These are phyloP conservation scores for Spinibarbus caldwelli DNA, from an alignment of 2,797 vertebrate species.

Conservation along the genomic window DNA sequence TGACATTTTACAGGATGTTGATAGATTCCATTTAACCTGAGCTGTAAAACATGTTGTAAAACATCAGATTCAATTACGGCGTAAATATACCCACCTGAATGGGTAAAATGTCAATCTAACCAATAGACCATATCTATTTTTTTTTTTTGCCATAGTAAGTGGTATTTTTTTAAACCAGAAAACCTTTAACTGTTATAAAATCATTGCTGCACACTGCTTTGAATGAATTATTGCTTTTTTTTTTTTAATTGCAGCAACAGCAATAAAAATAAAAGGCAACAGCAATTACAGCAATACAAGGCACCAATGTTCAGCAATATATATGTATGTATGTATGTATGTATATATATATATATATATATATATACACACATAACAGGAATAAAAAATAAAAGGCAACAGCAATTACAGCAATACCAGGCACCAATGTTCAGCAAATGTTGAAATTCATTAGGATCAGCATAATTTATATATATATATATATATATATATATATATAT, in stretches of 20 bases:
- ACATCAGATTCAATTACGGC: constrained; percentile 5
- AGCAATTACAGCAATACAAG: neutral
- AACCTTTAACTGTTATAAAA: neutral
- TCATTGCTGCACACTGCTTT: neutral
- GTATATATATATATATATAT: no score
- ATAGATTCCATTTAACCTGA: neutral
- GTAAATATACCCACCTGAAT: neutral
- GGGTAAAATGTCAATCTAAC: neutral
- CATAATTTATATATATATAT: no score
- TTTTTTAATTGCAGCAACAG: neutral
- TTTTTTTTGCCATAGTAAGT: neutral
- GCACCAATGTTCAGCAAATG: no score
- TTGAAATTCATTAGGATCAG: no score
- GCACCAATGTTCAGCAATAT: neutral
- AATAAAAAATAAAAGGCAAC: no score
- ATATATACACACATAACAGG: no score
- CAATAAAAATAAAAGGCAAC: neutral
- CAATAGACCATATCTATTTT: neutral
- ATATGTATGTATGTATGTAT: no score
- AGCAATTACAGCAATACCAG: no score
- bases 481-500: no score
- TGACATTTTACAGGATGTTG: constrained; percentile 18
- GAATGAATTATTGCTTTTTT: neutral
- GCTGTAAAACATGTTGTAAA: no score
- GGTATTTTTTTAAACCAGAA: neutral